A percentile compares a stretch with the other conserved stretches of the same genome.
These are phyloP conservation scores for Halcyon smyrnensis DNA, from an alignment of 2,797 vertebrate species.

Conservation along the genomic window DNA sequence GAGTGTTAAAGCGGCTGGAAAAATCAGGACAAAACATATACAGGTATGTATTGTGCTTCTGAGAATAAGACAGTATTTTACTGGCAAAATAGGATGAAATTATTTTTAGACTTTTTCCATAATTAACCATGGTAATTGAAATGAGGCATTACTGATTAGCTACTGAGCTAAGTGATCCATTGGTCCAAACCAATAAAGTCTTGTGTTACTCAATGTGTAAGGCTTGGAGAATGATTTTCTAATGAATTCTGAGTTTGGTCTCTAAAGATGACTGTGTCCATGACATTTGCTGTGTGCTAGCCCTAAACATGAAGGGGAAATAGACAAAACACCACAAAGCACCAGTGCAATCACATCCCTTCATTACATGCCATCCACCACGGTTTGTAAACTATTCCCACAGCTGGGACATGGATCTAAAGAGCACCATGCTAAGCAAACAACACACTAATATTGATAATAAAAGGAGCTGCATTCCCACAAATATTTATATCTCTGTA, in stretches of 20 bases:
- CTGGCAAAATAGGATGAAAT: neutral
- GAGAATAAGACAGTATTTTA: neutral
- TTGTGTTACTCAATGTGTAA: neutral
- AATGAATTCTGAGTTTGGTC: neutral
- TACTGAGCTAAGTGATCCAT: neutral
- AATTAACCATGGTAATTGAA: neutral
- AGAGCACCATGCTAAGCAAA: neutral
- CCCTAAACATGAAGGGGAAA: neutral
- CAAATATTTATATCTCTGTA: neutral
- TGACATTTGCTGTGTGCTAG: neutral
- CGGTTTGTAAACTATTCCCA: neutral
- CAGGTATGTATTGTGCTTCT: neutral
- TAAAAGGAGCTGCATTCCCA: neutral
- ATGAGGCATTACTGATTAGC: neutral
- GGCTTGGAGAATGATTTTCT: neutral
- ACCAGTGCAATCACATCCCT: neutral
- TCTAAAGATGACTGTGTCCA: neutral
- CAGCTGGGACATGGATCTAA: neutral
- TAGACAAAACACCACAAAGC: neutral
- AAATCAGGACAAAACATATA: neutral
- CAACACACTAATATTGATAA: neutral
- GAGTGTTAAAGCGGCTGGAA: neutral
- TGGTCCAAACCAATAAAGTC: neutral
- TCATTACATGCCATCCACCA: neutral
- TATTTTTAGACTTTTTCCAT: neutral